phyloP scores from a whole-genome alignment of 2,113 vertebrate genomes.

The Amphilophus citrinellus region DNA sequence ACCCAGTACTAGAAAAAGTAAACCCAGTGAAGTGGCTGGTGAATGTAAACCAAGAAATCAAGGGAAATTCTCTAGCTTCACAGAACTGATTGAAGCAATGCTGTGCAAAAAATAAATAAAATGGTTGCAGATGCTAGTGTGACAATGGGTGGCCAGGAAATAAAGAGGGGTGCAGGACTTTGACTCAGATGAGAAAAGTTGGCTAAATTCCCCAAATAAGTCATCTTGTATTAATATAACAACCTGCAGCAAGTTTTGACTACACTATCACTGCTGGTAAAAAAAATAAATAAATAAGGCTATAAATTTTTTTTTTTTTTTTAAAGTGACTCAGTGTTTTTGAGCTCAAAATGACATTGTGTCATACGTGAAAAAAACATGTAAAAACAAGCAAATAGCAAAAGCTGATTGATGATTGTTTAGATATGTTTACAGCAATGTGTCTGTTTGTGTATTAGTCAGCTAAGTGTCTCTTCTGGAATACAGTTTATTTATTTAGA shows the following conservation, averaged over 20 bases:
- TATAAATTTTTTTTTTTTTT: neutral
- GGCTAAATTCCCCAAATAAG: neutral
- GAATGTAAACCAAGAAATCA: too few species aligned
- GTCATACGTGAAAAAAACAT: neutral
- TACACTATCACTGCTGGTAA: neutral
- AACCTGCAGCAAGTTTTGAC: neutral
- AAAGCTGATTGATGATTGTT: neutral
- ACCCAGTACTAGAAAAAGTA: too few species aligned
- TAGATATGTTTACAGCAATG: rapidly evolving
- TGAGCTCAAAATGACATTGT: neutral
- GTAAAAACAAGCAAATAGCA: neutral
- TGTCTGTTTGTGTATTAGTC: neutral
- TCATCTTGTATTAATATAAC: neutral
- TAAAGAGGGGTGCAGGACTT: neutral
- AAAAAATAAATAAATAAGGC: neutral
- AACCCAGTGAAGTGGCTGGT: too few species aligned
- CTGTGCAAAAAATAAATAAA: neutral
- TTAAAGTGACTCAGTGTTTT: neutral
- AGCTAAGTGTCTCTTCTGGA: neutral
- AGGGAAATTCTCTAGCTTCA: too few species aligned
- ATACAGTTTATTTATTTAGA: neutral
- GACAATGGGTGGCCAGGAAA: neutral
- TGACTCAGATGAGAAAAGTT: neutral
- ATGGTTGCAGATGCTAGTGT: too few species aligned
- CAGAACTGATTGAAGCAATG: neutral